Conservation (phyloP, 2,113 vertebrate species). For the Tretioscincus oriximinensis region DNA sequence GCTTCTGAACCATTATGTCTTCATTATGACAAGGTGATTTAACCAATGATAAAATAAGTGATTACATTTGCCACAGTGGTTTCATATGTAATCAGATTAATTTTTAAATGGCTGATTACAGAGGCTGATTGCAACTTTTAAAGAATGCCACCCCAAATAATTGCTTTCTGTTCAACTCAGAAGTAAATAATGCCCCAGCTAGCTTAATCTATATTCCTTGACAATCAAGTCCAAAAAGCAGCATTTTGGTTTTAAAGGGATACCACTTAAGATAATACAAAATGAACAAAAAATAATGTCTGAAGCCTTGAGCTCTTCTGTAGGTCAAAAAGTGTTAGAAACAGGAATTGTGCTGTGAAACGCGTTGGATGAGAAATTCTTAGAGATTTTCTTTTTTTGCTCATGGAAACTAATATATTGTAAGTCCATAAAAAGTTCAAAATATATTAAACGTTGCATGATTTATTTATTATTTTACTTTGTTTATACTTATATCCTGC, state of each 20-base stretch:
- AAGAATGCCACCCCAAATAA: not conserved
- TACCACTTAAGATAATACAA: too few relatives aligned
- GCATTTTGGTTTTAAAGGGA: not conserved
- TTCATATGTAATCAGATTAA: conserved; percentile 13
- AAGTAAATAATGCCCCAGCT: conserved; percentile 1
- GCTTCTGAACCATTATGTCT: not conserved
- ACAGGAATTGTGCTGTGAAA: too few relatives aligned
- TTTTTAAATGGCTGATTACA: conserved; percentile 20
- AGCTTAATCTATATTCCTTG: not conserved
- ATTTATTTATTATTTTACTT: too few relatives aligned
- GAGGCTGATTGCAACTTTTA: not conserved
- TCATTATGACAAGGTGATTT: not conserved
- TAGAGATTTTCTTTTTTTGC: too few relatives aligned
- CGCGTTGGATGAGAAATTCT: not conserved
- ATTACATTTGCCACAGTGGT: conserved; percentile 7
- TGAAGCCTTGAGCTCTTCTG: too few relatives aligned
- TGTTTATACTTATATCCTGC: too few relatives aligned
- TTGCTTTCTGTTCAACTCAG: not conserved
- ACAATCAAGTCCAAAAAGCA: not conserved
- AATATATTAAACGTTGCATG: too few relatives aligned
- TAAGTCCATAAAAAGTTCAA: not conserved
- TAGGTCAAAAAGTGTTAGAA: too few relatives aligned
- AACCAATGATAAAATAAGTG: not conserved
- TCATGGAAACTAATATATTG: not conserved
- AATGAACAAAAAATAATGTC: too few relatives aligned